A percentile compares a stretch with the other conserved stretches of the same genome.
Conservation (phyloP, 2,797 vertebrate species). For the Podarcis siculus region DNA sequence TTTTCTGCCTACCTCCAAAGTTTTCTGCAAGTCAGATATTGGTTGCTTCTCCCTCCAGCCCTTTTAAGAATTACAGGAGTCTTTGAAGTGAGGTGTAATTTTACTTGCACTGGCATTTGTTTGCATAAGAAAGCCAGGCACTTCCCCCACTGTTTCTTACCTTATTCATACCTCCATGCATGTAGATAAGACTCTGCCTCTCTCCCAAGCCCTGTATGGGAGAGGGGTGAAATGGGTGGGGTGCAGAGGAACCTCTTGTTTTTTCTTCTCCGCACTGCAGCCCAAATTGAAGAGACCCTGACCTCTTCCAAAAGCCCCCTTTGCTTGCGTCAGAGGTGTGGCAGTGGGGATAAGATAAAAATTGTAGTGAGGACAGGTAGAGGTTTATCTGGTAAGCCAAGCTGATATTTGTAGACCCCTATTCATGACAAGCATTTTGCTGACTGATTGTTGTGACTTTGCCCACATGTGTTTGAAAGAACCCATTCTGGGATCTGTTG, state of each 20-base stretch:
- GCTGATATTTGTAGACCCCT: not conserved
- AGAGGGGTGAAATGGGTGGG: no score
- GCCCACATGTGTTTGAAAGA: constrained; percentile 2
- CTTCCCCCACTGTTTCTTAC: not conserved
- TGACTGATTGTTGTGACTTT: not conserved
- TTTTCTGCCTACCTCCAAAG: not conserved
- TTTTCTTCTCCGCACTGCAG: not conserved
- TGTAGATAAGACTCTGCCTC: not conserved
- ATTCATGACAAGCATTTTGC: not conserved
- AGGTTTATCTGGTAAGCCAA: not conserved
- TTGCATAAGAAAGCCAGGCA: not conserved
- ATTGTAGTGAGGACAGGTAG: not conserved
- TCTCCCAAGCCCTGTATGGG: not conserved
- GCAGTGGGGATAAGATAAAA: not conserved
- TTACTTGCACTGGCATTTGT: not conserved
- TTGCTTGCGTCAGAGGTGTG: not conserved
- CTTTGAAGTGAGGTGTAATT: not conserved
- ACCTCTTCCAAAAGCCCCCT: not conserved
- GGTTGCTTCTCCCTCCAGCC: not conserved
- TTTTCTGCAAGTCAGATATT: not conserved
- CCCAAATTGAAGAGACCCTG: not conserved
- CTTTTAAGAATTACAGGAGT: no score
- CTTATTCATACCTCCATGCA: not conserved
- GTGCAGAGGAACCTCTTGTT: no score
- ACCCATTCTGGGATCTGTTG: constrained; percentile 20